phyloP scores from a whole-genome alignment of 2,797 vertebrate genomes.

The Florisuga fusca region DNA sequence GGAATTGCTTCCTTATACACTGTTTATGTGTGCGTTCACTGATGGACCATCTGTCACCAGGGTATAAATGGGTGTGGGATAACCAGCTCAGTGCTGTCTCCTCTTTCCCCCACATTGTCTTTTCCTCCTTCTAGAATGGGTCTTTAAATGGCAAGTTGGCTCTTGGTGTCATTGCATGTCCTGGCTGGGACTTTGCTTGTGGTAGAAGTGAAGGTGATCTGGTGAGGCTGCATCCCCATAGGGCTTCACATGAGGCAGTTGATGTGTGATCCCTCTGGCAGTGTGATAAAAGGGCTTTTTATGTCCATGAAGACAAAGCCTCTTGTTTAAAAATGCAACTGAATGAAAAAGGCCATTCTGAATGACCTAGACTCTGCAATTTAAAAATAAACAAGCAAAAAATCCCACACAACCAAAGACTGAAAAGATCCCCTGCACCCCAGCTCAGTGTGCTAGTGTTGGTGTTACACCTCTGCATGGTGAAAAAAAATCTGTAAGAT shows the following conservation, averaged over 20 bases:
- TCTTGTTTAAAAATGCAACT: conserved; percentile 52
- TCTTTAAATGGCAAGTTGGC: neutral
- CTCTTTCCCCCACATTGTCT: neutral
- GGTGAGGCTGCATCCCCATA: neutral
- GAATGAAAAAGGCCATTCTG: conserved; percentile 44
- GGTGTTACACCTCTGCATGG: neutral
- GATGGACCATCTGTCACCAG: neutral
- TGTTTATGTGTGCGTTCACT: neutral
- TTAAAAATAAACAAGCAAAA: conserved; percentile 38
- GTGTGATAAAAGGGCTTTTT: conserved; percentile 36
- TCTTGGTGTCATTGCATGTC: neutral
- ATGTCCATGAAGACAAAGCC: conserved; percentile 37
- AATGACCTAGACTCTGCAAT: conserved; percentile 31
- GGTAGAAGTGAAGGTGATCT: neutral
- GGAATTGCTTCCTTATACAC: neutral
- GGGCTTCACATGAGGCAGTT: neutral
- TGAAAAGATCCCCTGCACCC: neutral
- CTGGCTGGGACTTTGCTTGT: neutral
- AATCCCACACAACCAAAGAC: neutral
- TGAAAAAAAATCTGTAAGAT: neutral
- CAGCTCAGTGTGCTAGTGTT: neutral
- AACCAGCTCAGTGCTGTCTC: neutral
- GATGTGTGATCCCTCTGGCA: neutral
- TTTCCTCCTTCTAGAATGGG: neutral
- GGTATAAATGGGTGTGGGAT: neutral